phyloP scores from a whole-genome alignment of 1,140 invertebrate species.

The Leptopilina boulardi region DNA sequence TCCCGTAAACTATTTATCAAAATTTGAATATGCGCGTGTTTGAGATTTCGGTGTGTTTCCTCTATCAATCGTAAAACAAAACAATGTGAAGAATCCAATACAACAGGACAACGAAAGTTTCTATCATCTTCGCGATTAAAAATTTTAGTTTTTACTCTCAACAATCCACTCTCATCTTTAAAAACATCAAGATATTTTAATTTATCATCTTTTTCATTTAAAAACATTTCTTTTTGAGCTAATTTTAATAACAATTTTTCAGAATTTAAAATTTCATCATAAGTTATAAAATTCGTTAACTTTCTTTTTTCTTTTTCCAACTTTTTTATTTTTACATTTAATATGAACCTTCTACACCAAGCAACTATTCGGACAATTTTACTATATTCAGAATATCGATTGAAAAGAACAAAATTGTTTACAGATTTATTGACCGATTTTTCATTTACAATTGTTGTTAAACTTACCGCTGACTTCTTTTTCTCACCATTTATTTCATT shows the following conservation, averaged over 20 bases:
- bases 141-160: background rate
- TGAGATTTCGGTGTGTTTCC: too few relatives aligned
- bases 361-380: background rate
- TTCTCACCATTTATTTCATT: background rate
- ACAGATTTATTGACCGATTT: background rate
- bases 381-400: background rate
- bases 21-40: too few relatives aligned
- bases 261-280: background rate
- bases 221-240: background rate
- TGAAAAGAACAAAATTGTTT: background rate
- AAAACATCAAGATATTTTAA: background rate
- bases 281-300: background rate
- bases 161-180: background rate
- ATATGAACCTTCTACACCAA: background rate
- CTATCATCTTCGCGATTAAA: background rate
- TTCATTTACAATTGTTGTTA: background rate
- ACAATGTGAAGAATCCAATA: conserved; percentile 10
- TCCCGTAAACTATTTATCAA: too few relatives aligned
- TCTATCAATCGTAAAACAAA: too few relatives aligned
- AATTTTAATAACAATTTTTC: background rate
- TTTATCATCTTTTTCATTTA: background rate
- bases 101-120: background rate
- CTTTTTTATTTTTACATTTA: background rate
- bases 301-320: background rate
- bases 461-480: background rate